Conservation (phyloP, 2,797 vertebrate genomes). For the Falco biarmicus region DNA sequence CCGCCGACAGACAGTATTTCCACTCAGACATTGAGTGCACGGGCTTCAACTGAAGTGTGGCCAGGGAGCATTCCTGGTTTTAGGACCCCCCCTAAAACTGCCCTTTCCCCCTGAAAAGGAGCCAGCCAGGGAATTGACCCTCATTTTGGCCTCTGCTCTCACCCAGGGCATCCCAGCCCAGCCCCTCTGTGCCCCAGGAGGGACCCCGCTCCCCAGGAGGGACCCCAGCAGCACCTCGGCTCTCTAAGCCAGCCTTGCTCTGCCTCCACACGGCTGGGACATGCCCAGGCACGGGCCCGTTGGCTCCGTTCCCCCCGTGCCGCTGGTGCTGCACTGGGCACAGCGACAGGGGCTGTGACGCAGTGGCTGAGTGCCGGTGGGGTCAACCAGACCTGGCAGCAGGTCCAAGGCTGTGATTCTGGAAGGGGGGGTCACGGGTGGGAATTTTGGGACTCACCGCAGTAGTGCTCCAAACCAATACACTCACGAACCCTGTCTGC, state of each 20-base stretch:
- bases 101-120: not conserved
- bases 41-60: not conserved
- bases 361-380: not conserved
- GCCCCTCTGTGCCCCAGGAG: not conserved
- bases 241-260: not conserved
- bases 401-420: not conserved
- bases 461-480: not conserved
- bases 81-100: not conserved
- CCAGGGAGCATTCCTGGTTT: not conserved
- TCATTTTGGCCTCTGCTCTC: not conserved
- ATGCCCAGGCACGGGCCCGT: not conserved
- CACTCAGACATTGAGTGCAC: not conserved
- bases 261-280: rapidly evolving
- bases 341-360: not conserved
- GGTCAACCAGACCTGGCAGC: not conserved
- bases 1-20: not conserved
- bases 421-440: rapidly evolving
- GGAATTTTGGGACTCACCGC: not conserved
- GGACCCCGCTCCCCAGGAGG: not conserved
- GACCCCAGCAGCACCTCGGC: not conserved
- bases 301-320: rapidly evolving
- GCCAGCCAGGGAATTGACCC: not conserved
- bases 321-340: not conserved
- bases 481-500: not conserved
- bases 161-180: not conserved